phyloP scores from a whole-genome alignment of 1,140 invertebrate genomes.

The Drosophila novamexicana region DNA sequence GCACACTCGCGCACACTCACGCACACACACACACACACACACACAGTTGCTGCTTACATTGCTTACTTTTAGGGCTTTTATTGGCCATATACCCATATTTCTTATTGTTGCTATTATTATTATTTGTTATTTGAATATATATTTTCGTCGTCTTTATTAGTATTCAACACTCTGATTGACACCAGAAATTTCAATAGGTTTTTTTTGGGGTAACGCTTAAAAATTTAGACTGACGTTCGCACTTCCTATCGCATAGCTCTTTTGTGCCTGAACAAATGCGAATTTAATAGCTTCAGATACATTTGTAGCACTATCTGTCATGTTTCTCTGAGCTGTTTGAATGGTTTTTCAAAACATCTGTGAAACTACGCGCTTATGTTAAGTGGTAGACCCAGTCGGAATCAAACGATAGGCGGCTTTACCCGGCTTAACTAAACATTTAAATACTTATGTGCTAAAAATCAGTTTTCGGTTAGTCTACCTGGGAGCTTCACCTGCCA shows the following conservation, averaged over 20 bases:
- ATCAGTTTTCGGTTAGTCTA: too few relatives aligned
- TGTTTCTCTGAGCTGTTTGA: background rate
- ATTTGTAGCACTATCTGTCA: background rate
- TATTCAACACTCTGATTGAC: constrained; percentile 47
- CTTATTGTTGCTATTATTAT: background rate
- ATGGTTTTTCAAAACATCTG: background rate
- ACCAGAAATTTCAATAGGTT: constrained; percentile 22
- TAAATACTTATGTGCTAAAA: too few relatives aligned
- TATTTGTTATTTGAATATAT: constrained; percentile 21
- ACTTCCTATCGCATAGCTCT: constrained; percentile 18
- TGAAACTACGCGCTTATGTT: constrained; percentile 4
- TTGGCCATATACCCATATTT: constrained; percentile 17
- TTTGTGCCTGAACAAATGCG: constrained; percentile 21
- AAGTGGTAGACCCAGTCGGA: background rate
- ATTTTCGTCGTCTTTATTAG: constrained; percentile 56
- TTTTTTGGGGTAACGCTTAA: background rate
- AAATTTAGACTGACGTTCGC: constrained; percentile 21
- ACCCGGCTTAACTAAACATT: too few relatives aligned
- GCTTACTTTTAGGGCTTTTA: constrained; percentile 33
- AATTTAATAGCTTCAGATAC: constrained; percentile 12
- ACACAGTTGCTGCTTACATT: constrained; percentile 42
- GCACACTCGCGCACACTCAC: constrained; percentile 5
- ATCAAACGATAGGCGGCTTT: background rate
- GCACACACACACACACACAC: constrained; percentile 4
- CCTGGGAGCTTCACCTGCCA: too few relatives aligned